Conservation (phyloP, 1,140 invertebrate genomes). For the Oncopeltus fasciatus region DNA sequence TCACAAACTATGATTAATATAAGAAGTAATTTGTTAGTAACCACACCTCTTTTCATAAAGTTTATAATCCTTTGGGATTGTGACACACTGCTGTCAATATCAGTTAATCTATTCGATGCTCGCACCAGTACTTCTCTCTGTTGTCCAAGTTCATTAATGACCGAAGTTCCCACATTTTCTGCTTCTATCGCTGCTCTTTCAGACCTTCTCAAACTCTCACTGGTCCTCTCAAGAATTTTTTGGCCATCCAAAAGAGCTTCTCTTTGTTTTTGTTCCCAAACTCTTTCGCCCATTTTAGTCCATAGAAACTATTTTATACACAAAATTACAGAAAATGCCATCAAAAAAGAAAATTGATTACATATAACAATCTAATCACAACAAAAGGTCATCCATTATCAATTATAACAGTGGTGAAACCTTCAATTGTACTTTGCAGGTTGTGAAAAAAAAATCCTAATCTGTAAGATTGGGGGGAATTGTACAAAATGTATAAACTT, state of each 20-base stretch:
- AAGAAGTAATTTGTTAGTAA: slow-evolving; percentile 52
- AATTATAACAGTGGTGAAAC: no score
- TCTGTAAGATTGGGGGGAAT: no score
- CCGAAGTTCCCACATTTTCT: slow-evolving; percentile 60
- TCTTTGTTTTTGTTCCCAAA: slow-evolving; percentile 36
- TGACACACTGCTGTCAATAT: slow-evolving; percentile 45
- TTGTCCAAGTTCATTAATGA: slow-evolving; percentile 46
- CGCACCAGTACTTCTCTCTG: slow-evolving; percentile 47
- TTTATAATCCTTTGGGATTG: slow-evolving; percentile 42
- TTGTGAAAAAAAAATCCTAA: no score
- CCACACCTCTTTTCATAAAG: slow-evolving; percentile 42
- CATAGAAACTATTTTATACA: no score
- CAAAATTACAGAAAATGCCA: no score
- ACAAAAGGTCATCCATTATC: no score
- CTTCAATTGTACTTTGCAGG: no score
- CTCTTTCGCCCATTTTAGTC: not conserved
- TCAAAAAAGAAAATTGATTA: no score
- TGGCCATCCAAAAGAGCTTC: slow-evolving; percentile 40
- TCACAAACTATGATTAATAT: slow-evolving; percentile 51
- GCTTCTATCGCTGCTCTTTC: slow-evolving; percentile 61
- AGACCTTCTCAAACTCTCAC: slow-evolving; percentile 49
- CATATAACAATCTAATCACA: no score
- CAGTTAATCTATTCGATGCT: slow-evolving; percentile 41
- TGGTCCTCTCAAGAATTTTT: slow-evolving; percentile 43
- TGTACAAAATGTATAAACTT: no score